Base-by-base conservation (phyloP, 2,888 invertebrate genomes). In the Vesta saturnalis region DNA sequence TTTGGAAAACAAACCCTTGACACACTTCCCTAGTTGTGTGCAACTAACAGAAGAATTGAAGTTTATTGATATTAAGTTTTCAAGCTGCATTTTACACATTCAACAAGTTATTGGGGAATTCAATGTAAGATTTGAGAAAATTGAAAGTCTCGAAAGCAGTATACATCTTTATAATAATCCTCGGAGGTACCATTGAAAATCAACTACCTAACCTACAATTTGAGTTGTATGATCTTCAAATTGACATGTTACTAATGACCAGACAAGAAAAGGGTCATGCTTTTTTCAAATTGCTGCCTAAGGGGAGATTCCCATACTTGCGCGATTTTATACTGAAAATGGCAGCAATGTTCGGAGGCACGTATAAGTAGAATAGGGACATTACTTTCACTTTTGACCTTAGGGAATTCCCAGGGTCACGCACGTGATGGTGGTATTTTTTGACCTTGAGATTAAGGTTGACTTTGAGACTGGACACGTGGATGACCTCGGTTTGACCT, bases 271-370 rank as follows among this genome's bases (percentile, higher is more conserved):
- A 52, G 18, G 52, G 14, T 16, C 49, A 23, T 19, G 2, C 5
- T n/a, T 39, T 35, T 21, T 62, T 62, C 43, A 12, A 35, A 43
- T 21, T 39, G 21, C 39, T 39, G 10, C 18, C 35, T 12, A 23
- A 35, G 22, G 54, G 23, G 22, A 49, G 22, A 8, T 14, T 19
- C 61, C 22, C n/a, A 52, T n/a, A n/a, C n/a, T n/a, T 18, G n/a
- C 22, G 23, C 10, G 61, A 30, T 18, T 18, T 54, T 62, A 19
- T n/a, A 55, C 19, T 62, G 39, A 62, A 55, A 62, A 62, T 62
- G 56, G 19, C n/a, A n/a, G n/a, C 56, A 56, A 56, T 56, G 56
- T 56, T 56, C 30, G 35, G 35, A 16, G 4, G 56, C 35, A 56
- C n/a, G n/a, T n/a, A n/a, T n/a, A n/a, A n/a, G n/a, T n/a, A n/a